A percentile compares a stretch with the other conserved stretches of the same genome.
These are phyloP conservation scores for Trachurus trachurus DNA, from an alignment of 2,797 vertebrate genomes.

Conservation along the genomic window DNA sequence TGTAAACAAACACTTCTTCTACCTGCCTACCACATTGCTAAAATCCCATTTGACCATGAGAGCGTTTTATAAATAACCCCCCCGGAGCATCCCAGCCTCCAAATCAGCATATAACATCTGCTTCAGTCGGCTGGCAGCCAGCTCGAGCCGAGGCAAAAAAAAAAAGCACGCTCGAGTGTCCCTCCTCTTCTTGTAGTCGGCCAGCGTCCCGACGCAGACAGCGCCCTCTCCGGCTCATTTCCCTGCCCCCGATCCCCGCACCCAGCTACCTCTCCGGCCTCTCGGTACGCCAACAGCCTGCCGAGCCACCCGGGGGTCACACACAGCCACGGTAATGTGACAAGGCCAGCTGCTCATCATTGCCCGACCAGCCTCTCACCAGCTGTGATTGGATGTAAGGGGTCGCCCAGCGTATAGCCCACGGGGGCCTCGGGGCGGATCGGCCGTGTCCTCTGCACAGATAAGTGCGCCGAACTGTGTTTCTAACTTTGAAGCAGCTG, in stretches of 20 bases:
- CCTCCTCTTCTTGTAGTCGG: conserved; percentile 44
- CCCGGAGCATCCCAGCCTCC: conserved; percentile 32
- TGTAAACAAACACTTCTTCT: conserved; percentile 47
- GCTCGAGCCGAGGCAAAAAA: neutral
- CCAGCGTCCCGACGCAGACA: conserved; percentile 23
- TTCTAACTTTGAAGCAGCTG: conserved; percentile 32
- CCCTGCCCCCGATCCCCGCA: conserved; percentile 8
- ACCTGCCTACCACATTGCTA: conserved; percentile 35
- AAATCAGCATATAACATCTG: conserved; percentile 73
- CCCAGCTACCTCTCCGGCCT: conserved; percentile 32
- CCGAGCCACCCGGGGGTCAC: conserved; percentile 67
- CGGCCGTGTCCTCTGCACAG: conserved; percentile 59
- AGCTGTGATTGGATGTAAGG: conserved; percentile 78
- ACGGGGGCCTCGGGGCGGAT: conserved; percentile 28
- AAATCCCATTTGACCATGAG: conserved; percentile 58
- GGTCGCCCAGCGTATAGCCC: conserved; percentile 49
- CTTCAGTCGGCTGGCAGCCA: conserved; percentile 54
- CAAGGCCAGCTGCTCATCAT: conserved; percentile 77
- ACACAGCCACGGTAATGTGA: conserved; percentile 68
- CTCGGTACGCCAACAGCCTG: conserved; percentile 44
- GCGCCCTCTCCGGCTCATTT: conserved; percentile 63
- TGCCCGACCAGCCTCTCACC: conserved; percentile 58
- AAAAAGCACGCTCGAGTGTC: neutral
- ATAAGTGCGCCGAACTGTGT: conserved; percentile 52
- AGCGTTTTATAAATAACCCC: conserved; percentile 54